Base-by-base conservation (phyloP, 2,888 invertebrate genomes). In the Drosophila percnosoma region DNA sequence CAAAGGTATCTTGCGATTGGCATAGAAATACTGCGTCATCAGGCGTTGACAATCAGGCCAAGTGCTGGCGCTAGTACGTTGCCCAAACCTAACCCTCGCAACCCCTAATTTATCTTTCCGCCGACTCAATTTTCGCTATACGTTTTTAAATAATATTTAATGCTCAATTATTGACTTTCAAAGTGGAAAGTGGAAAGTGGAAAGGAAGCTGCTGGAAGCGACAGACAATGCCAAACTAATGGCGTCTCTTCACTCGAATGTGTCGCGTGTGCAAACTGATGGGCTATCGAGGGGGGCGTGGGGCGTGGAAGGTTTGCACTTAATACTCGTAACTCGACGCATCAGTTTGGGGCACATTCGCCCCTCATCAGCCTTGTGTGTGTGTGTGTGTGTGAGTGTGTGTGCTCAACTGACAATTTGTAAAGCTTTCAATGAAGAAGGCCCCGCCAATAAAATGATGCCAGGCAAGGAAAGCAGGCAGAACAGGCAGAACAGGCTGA, bases 101-200 rank as follows among this genome's bases (percentile, higher is more conserved):
- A 11, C 18, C 21, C 10, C 27, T 4, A 45, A 24, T 24, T 24
- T 45, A 15, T 24, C 24, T 45, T 24, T 10, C 24, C 68, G 27
- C n/a, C 36, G 21, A 66, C 53, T 31, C 40, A 36, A 42, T 59
- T 66, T 73, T 63, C 52, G 68, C 61, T 73, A 67, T 73, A 62
- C 57, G 57, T 63, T 82, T 73, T 75, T 65, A 88, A 90, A 89
- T 90, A 90, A 87, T 90, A 87, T 87, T 87, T 87, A 83, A 87
- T 82, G 90, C 90, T 87, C 86, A 87, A 87, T 87, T 87, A 87
- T 90, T 87, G 89, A 81, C 77, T 82, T 80, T 87, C 82, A 90
- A 90, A 83, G 89, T 70, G 75, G 68, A 40, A 40, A 83, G 89
- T 70, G 75, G 68, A 40, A 40, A 13, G 34, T 13, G 34, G 34